phyloP scores from a whole-genome alignment of 53 echinoderm and acorn worm genomes.

The Stichopus horrens region DNA sequence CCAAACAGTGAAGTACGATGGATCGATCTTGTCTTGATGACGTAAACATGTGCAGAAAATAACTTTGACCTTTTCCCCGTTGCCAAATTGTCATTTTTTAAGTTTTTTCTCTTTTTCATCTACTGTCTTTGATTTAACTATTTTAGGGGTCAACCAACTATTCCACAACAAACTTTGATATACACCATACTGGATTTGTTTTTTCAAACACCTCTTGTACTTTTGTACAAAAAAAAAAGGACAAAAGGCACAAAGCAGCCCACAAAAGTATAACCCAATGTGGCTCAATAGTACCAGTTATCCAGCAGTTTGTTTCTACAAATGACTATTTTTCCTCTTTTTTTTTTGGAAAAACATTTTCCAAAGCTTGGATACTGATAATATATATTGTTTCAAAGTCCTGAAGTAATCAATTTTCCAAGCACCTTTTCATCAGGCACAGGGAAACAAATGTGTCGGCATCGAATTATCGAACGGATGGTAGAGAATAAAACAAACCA shows the following conservation, averaged over 20 bases:
- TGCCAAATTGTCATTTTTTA: not conserved
- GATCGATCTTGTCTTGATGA: too few species aligned
- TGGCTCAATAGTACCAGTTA: not conserved
- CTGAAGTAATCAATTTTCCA: not conserved
- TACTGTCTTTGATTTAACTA: not conserved
- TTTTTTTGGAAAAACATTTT: too few species aligned
- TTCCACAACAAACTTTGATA: not conserved
- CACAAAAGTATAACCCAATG: not conserved
- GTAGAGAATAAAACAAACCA: not conserved
- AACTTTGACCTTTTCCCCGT: not conserved
- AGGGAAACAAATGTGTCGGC: constrained; percentile 8
- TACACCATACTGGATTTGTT: not conserved
- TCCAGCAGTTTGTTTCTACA: not conserved
- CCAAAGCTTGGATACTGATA: not conserved
- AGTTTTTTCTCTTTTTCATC: not conserved
- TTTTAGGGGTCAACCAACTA: not conserved
- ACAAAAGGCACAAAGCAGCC: too few species aligned
- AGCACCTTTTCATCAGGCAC: not conserved
- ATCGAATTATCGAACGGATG: not conserved
- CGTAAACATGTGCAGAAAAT: not conserved
- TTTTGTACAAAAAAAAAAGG: not conserved
- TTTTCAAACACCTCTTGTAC: not conserved
- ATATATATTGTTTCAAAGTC: not conserved
- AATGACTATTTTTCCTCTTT: not conserved
- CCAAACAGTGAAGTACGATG: too few species aligned